phyloP scores from a whole-genome alignment of 2,797 vertebrate genomes.

The Brachymystax lenok region DNA sequence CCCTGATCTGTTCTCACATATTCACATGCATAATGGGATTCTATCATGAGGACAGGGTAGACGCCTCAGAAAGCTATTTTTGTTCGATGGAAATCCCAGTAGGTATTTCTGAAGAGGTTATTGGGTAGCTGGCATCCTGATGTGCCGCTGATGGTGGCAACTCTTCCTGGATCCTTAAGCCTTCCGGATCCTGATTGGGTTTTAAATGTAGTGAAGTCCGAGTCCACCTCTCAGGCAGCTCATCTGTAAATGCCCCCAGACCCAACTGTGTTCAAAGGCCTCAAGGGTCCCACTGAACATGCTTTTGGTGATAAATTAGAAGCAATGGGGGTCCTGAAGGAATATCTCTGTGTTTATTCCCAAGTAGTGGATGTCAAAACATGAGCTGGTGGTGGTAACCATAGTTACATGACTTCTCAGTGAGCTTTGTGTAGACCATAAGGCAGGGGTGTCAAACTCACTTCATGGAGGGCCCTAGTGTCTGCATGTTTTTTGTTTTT shows the following conservation, averaged over 20 bases:
- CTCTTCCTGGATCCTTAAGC: background rate
- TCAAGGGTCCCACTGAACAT: background rate
- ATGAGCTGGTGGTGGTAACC: conserved; percentile 34
- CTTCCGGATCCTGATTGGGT: background rate
- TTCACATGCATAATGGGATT: background rate
- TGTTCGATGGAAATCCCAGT: background rate
- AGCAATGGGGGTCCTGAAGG: conserved; percentile 25
- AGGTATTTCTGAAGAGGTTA: background rate
- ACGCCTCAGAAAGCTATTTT: background rate
- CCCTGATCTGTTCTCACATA: conserved; percentile 4
- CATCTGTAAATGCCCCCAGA: background rate
- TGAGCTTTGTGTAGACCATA: conserved; percentile 4
- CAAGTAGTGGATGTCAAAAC: conserved; percentile 16
- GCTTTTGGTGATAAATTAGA: background rate
- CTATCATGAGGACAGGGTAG: background rate
- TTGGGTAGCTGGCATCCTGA: background rate
- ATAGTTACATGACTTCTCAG: conserved; percentile 43
- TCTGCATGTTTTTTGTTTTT: too few species aligned
- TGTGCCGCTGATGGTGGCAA: background rate
- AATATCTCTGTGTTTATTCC: conserved; percentile 25
- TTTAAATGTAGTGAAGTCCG: background rate
- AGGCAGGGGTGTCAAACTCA: too few species aligned
- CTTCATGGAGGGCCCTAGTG: too few species aligned
- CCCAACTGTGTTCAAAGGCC: background rate
- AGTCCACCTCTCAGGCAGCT: background rate